Evolutionary conservation across 2,888 invertebrate species (phyloP).

Genomic region (Xestoiulus laeticollis): DNA sequence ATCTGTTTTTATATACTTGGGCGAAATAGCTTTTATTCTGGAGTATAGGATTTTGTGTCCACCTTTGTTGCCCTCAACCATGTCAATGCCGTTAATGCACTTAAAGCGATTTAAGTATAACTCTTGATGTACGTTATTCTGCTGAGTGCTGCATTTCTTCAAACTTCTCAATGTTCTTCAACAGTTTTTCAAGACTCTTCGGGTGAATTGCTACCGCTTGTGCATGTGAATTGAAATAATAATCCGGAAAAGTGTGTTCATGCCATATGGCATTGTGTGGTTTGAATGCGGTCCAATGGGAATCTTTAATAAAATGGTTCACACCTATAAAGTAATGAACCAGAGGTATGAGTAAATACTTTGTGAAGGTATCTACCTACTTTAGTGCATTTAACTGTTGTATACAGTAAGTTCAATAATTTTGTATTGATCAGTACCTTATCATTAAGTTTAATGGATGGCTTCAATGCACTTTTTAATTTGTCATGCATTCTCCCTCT

Average conservation of each 20-base stretch:
- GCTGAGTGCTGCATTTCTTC: not conserved
- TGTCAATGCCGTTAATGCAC: not conserved
- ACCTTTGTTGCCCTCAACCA: not conserved
- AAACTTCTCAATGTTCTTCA: not conserved
- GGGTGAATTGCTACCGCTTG: not conserved
- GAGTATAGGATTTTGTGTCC: not conserved
- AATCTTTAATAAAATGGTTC: not conserved
- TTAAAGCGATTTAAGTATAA: slow-evolving; percentile 1
- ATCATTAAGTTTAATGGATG: too few species aligned
- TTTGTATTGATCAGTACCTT: too few species aligned
- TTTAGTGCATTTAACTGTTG: too few species aligned
- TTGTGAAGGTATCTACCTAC: not conserved
- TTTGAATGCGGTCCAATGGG: not conserved
- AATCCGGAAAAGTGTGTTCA: not conserved
- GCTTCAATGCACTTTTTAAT: too few species aligned
- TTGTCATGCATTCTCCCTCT: too few species aligned
- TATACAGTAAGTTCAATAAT: not conserved
- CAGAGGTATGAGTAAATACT: not conserved
- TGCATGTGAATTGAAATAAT: not conserved
- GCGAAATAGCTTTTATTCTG: not conserved
- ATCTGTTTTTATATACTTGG: not conserved
- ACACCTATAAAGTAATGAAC: not conserved
- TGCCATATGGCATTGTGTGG: slow-evolving; percentile 30
- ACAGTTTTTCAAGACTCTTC: not conserved
- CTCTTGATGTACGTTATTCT: not conserved